Conservation (phyloP, 1,140 invertebrate genomes). For the Pachyrhynchus sulphureomaculatus region DNA sequence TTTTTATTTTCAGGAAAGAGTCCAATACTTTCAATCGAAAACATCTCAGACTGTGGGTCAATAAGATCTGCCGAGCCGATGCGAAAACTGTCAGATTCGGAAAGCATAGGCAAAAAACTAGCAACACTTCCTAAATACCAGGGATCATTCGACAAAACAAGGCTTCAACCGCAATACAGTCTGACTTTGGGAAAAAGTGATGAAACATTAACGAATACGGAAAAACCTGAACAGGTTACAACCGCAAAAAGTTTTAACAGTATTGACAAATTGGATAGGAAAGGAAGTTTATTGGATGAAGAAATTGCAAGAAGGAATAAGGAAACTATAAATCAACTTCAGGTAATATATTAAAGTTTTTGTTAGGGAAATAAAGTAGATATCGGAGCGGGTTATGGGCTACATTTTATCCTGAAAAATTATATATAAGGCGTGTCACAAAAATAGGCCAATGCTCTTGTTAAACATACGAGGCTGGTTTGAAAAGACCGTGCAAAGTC, state of each 20-base stretch:
- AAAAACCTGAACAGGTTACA: constrained; percentile 27
- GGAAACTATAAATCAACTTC: constrained; percentile 44
- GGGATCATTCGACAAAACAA: constrained; percentile 45
- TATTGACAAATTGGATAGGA: constrained; percentile 36
- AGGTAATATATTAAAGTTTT: constrained; percentile 17
- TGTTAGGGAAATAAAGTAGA: not conserved
- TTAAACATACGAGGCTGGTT: too few species aligned
- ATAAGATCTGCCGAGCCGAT: constrained; percentile 40
- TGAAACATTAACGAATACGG: constrained; percentile 40
- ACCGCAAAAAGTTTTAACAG: constrained; percentile 35
- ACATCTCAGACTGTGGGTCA: constrained; percentile 47
- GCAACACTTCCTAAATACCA: constrained; percentile 53
- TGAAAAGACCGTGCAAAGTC: too few species aligned
- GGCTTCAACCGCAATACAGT: constrained; percentile 47
- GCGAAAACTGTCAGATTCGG: constrained; percentile 49
- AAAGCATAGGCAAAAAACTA: constrained; percentile 52
- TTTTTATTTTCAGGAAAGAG: constrained; percentile 38
- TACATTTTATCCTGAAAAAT: too few species aligned
- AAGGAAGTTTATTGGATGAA: constrained; percentile 45
- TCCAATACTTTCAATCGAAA: constrained; percentile 52
- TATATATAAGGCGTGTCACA: too few species aligned
- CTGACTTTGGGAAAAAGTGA: constrained; percentile 48
- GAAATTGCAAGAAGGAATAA: constrained; percentile 46
- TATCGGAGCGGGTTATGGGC: too few species aligned
- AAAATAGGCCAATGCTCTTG: too few species aligned